These are phyloP conservation scores for Apostichopus californicus DNA, from an alignment of 35 echinoderm and acorn worm genomes.

Conservation along the genomic window DNA sequence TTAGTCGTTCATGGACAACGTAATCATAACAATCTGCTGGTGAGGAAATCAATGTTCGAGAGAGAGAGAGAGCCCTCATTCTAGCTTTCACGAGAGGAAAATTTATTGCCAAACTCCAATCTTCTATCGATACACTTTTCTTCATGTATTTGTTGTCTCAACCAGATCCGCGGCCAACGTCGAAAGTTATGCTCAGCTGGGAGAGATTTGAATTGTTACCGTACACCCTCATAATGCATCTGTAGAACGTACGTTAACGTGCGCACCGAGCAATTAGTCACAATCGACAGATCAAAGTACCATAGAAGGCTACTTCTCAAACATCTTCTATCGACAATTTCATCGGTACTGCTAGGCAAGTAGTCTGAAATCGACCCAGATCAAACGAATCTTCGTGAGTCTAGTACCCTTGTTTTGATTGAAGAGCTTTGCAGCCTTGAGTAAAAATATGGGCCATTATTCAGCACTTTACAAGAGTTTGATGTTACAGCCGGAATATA, in stretches of 20 bases:
- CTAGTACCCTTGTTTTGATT: neutral
- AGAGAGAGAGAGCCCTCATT: no score
- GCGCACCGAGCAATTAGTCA: neutral
- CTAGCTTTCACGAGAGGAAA: no score
- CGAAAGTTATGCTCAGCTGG: no score
- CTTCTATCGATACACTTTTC: no score
- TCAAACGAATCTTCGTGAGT: neutral
- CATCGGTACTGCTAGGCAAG: neutral
- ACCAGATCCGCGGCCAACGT: no score
- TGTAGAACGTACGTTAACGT: neutral
- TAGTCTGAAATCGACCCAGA: neutral
- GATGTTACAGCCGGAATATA: neutral
- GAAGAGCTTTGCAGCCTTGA: neutral
- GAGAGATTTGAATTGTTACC: neutral
- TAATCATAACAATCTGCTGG: no score
- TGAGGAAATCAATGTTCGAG: no score
- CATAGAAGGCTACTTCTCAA: neutral
- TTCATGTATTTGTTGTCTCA: no score
- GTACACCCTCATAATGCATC: neutral
- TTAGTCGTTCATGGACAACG: no score
- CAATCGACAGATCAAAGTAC: neutral
- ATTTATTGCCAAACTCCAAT: no score
- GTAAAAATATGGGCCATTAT: neutral
- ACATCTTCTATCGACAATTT: neutral
- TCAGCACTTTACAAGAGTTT: no score